These are phyloP conservation scores for Cebidichthys violaceus DNA, from an alignment of 2,113 vertebrate genomes.

Conservation along the genomic window DNA sequence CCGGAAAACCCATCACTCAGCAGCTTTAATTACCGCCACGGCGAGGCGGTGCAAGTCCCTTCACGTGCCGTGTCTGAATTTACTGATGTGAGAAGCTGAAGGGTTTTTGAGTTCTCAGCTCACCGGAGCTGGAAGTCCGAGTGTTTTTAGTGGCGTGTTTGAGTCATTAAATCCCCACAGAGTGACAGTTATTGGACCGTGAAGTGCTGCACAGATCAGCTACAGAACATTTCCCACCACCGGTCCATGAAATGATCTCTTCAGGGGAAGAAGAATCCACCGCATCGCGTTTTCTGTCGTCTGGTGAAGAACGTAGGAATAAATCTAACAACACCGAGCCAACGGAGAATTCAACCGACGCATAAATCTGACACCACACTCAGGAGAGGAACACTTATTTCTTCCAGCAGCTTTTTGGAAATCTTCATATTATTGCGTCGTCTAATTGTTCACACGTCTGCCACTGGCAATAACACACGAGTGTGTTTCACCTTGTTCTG, in stretches of 20 bases:
- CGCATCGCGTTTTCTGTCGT: constrained; percentile 54
- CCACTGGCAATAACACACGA: background rate
- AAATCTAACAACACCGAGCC: constrained; percentile 42
- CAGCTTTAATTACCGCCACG: constrained; percentile 55
- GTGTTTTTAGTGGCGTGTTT: constrained; percentile 38
- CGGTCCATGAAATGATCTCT: constrained; percentile 38
- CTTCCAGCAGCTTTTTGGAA: background rate
- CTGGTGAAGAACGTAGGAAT: constrained; percentile 42
- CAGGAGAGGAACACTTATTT: background rate
- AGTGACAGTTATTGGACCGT: constrained; percentile 50
- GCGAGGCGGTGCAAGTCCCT: constrained; percentile 63
- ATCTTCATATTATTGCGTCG: background rate
- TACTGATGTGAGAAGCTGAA: constrained; percentile 35
- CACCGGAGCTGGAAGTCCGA: constrained; percentile 30
- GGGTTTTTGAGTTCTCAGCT: constrained; percentile 40
- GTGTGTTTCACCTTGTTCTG: background rate
- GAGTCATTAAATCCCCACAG: constrained; percentile 49
- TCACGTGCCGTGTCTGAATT: constrained; percentile 47
- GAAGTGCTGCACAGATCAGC: constrained; percentile 34
- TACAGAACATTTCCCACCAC: constrained; percentile 22
- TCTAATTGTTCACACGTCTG: background rate
- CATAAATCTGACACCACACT: constrained; percentile 13
- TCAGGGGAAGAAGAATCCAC: constrained; percentile 49
- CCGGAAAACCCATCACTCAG: constrained; percentile 62
- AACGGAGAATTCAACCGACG: background rate